Evolutionary conservation across 2,113 vertebrate species (phyloP), one percentile per base, ranked within the genome.

Genomic region (Melanotaenia duboulayi): DNA sequence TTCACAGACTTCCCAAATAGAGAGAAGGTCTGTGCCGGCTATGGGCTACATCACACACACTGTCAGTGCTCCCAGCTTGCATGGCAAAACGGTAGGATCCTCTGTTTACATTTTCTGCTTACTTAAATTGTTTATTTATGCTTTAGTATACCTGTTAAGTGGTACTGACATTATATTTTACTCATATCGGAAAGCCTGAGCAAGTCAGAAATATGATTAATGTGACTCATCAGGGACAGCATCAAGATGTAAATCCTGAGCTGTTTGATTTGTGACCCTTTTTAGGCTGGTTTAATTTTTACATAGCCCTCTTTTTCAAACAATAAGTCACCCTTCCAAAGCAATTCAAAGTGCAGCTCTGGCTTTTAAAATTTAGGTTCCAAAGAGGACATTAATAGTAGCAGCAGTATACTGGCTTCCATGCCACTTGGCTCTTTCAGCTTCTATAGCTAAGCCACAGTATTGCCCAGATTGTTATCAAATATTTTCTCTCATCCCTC

Each of bases 21-120:
- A 97, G 76, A 95, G 96, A 8, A 92, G 96, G 82, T 97, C 97
- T 55, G 96, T 98, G 94, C 97, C 97, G 68, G 82, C 95, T 59
- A 95, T 98, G 96, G 97, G 98, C 76, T 99, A 99, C 91, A 98
- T 99, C 96, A 99, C 97, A 0, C 98, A 99, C 85, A 99, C 98
- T 0, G 98, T 99, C 92, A 99, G 98, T 3, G 97, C 97, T 16
- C 98, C 98, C 71, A 99, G 97, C 91, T 85, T 99, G 81, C 97
- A 99, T 3, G 97, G 97, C 35, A 98, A 98, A 94, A 98, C 98
- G 95, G 98, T 99, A 95, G 86, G 85, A 48, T 54, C 42, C 42
- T 61, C 50, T 66, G 4, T 51, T 20, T 28, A 4, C 13, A n/a
- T 65, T 16, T 7, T n/a, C 19, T 65, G 0, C 9, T 17, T 11